Base-by-base conservation (phyloP, 2,888 invertebrate species). In the Apantesis nais region DNA sequence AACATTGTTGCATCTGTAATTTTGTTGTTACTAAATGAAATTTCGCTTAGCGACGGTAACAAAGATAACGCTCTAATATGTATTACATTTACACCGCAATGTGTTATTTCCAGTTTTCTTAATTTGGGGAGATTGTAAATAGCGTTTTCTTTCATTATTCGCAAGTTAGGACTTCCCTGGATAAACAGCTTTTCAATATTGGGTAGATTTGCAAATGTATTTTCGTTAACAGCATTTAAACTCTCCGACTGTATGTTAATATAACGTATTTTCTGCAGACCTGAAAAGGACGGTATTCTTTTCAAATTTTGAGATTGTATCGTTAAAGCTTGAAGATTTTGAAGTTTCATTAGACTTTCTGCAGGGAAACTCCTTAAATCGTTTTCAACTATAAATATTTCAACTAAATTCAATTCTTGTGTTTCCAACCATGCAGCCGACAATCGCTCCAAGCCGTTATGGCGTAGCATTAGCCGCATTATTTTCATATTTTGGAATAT, bases 341-440 rank as follows among this genome's bases (percentile, higher is more conserved):
- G 96, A 82, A 98, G 92, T 83, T 97, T 97, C 76, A 96, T 96
- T 64, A 98, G 91, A 81, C 97, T 97, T 88, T 98, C 98, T 1
- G 97, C 95, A 0, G 98, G 98, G 66, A 98, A 93, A 80, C 96
- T 97, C 74, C 97, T 96, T 66, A 98, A 89, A 78, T 97, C 97
- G 25, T 98, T 97, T 90, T 98, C 98, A 3, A 98, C 98, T 44
- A 98, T 96, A 84, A 97, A 98, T 70, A 98, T 95, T 92, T 98
- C 98, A 79, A 98, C 96, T 48, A 98, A 92, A 66, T 96, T 96
- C 60, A 96, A 96, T 89, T 98, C 98, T 68, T 98, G 95, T 34
- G 97, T 97, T 70, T 97, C 97, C 67, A 98, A 90, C 97, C 98
- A 98, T 67, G 97, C 97, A 62, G 97, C 96, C 0, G 98, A 97